Conservation (phyloP, 2,797 vertebrate species). For the Heliangelus exortis region DNA sequence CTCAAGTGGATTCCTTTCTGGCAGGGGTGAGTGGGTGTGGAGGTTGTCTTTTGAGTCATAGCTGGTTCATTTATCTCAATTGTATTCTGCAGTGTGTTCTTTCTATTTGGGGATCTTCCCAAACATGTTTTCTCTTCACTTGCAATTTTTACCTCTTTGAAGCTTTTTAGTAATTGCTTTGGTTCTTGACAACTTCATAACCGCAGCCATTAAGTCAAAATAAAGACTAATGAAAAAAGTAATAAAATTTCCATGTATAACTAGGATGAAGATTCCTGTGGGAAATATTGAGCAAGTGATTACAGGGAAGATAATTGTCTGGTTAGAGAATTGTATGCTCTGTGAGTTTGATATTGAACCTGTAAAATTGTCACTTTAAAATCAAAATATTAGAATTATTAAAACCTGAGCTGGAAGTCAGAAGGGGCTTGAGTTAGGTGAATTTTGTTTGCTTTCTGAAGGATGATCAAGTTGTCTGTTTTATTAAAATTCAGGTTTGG, state of each 20-base stretch:
- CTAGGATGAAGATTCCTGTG: conserved; percentile 71
- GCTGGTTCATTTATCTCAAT: conserved; percentile 13
- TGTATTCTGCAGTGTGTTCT: not conserved
- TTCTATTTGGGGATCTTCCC: conserved; percentile 27
- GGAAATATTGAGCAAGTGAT: conserved; percentile 74
- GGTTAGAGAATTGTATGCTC: conserved; percentile 74
- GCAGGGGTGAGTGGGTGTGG: not conserved
- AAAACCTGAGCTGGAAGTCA: conserved; percentile 10
- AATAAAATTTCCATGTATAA: conserved; percentile 71
- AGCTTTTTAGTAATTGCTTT: conserved; percentile 63
- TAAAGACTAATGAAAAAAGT: conserved; percentile 71
- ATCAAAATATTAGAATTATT: conserved; percentile 41
- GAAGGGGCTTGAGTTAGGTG: conserved; percentile 6
- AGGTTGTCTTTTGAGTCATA: not conserved
- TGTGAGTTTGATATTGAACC: conserved; percentile 62
- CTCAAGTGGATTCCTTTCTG: not conserved
- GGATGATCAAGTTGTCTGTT: conserved; percentile 13
- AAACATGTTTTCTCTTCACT: conserved; percentile 10
- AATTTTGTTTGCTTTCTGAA: not conserved
- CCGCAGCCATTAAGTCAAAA: conserved; percentile 50
- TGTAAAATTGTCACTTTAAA: conserved; percentile 60
- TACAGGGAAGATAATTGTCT: conserved; percentile 73
- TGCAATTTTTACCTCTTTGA: conserved; percentile 35
- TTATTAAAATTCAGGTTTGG: not conserved
- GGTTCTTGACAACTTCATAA: conserved; percentile 65